Percentiles rank a stretch among this genome's conserved stretches.
Conservation (phyloP, 2,888 invertebrate genomes). For the Drosophila paramelanica region DNA sequence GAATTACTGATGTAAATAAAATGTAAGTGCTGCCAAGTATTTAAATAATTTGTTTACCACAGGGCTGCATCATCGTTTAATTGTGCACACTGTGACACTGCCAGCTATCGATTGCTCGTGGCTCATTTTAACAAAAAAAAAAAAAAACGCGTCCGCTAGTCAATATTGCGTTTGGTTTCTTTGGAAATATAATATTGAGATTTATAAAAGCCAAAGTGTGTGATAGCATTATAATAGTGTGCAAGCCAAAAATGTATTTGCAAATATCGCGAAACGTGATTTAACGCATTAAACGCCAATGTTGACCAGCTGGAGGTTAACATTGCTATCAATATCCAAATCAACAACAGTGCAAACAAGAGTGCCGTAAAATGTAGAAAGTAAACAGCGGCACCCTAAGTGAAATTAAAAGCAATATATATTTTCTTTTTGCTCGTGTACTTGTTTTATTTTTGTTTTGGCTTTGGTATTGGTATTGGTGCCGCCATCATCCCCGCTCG, state of each 20-base stretch:
- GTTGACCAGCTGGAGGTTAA: conserved; percentile 44
- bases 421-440: conserved; percentile 31
- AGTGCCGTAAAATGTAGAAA: conserved; percentile 53
- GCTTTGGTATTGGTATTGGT: conserved; percentile 29
- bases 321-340: conserved; percentile 42
- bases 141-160: conserved; percentile 46
- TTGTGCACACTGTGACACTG: conserved; percentile 17
- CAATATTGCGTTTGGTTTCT: conserved; percentile 40
- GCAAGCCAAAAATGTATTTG: background rate
- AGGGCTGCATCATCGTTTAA: background rate
- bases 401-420: conserved; percentile 65
- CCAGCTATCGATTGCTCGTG: conserved; percentile 34
- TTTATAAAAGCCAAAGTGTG: conserved; percentile 27
- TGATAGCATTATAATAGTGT: conserved; percentile 8
- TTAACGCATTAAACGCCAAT: conserved; percentile 29
- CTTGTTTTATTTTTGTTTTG: conserved; percentile 24
- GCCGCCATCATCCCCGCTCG: conserved; percentile 40
- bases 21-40: background rate
- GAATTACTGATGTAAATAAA: no score
- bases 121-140: conserved; percentile 21
- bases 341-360: conserved; percentile 52
- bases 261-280: conserved; percentile 20
- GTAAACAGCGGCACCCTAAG: conserved; percentile 41
- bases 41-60: background rate
- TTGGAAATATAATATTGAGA: conserved; percentile 31